Evolutionary conservation across 2,113 vertebrate species (phyloP), one percentile per base, ranked within the genome.

Genomic region (Oryzias curvinotus): DNA sequence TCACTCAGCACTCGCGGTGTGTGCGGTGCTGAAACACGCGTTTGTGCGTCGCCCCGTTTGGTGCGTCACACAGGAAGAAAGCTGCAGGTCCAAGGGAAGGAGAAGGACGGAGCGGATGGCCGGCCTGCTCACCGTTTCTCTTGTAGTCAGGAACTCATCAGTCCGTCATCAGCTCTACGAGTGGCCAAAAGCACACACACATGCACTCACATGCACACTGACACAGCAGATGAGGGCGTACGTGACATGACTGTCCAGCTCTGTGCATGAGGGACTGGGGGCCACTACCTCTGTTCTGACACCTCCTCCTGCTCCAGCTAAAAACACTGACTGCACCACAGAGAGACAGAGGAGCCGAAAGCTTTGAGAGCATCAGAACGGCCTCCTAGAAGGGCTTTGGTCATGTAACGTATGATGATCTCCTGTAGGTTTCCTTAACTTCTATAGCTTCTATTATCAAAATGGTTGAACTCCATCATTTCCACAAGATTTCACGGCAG

Each of bases 121-220:
- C 50, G 57, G 71, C 69, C 53, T 60, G 81, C 82, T 87, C 81
- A 75, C 76, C 55, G 47, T 80, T 87, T 81, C 73, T 88, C 65
- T 69, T 57, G 56, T 57, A 80, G 81, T 73, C 88, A 90, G 88
- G 89, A 92, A 92, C 79, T 84, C 90, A 91, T 91, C 75, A 87
- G 85, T 92, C 89, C 80, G 74, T 92, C 91, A 89, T 52, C 87
- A 63, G 73, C 63, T 68, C 71, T 16, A 70, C 52, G 75, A 85
- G 76, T 70, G 62, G 71, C 75, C 84, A 86, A 75, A 81, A 76
- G 85, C 76, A 48, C 50, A 56, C 23, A 58, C 49, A 64, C 57
- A 66, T 48, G 52, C 43, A 67, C 30, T 36, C 21, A 59, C 67
- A 71, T 58, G 50, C 76, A 68, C 57, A 51, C 52, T n/a, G 30